Conservation (phyloP, 2,113 vertebrate genomes). For the Gnathochromis pfefferi region DNA sequence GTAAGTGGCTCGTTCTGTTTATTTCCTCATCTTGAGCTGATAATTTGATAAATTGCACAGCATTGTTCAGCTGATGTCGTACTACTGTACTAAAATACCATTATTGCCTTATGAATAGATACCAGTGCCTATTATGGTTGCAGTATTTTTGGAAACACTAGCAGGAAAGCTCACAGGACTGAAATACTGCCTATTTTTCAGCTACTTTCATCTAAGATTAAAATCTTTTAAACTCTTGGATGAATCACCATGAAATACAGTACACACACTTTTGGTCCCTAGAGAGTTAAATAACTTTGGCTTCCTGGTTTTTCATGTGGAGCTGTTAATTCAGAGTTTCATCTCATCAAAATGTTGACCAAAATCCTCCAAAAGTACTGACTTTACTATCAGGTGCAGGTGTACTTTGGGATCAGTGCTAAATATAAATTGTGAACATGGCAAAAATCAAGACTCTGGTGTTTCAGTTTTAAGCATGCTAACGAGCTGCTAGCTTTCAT, state of each 20-base stretch:
- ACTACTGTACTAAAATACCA: neutral
- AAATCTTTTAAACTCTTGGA: neutral
- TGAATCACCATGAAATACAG: neutral
- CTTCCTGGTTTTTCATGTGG: neutral
- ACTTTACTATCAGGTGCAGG: neutral
- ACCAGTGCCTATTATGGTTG: neutral
- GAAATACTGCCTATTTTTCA: neutral
- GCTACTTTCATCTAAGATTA: neutral
- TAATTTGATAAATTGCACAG: neutral
- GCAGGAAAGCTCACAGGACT: neutral
- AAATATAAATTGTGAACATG: neutral
- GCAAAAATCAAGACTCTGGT: neutral
- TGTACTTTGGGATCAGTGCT: neutral
- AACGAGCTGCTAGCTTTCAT: neutral
- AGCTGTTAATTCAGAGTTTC: neutral
- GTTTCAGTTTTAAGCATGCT: neutral
- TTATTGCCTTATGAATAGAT: neutral
- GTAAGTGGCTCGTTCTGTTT: slow-evolving; percentile 65
- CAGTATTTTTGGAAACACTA: neutral
- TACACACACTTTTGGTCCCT: neutral
- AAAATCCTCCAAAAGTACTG: neutral
- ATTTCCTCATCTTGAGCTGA: neutral
- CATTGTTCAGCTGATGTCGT: neutral
- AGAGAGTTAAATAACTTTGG: neutral
- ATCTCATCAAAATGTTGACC: neutral